These are phyloP conservation scores for Scaptomyza parva DNA, from an alignment of 2,888 invertebrate species.

Conservation along the genomic window DNA sequence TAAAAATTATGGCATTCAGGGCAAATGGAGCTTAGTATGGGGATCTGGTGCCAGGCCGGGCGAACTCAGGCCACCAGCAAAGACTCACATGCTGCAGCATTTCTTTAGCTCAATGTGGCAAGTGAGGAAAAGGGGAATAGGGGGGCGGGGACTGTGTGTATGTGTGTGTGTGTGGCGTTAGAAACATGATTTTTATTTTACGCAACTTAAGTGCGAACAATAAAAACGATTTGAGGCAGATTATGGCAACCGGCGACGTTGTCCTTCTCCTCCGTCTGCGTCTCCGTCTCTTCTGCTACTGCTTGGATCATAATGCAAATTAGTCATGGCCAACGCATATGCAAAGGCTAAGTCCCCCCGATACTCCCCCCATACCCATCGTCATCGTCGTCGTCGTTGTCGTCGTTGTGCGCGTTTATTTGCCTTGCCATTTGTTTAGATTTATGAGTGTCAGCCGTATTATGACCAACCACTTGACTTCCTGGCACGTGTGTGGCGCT, in stretches of 20 bases:
- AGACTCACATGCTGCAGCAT: conserved; percentile 55
- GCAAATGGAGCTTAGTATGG: conserved; percentile 76
- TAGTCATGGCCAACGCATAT: conserved; percentile 78
- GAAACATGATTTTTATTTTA: conserved; percentile 84
- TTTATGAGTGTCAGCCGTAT: conserved; percentile 78
- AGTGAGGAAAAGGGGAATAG: neutral
- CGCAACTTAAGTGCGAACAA: conserved; percentile 84
- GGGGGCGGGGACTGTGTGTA: neutral
- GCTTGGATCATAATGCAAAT: conserved; percentile 76
- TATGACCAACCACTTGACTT: conserved; percentile 80
- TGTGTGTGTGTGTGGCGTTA: conserved; percentile 61
- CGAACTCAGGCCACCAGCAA: conserved; percentile 45
- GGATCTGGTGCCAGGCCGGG: conserved; percentile 24
- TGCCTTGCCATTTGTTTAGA: conserved; percentile 76
- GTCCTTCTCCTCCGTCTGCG: conserved; percentile 28
- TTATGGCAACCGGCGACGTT: conserved; percentile 67
- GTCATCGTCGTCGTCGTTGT: neutral
- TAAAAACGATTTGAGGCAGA: conserved; percentile 81
- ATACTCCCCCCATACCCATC: neutral
- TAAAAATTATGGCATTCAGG: conserved; percentile 78
- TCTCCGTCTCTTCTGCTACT: conserved; percentile 22
- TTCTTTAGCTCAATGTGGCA: conserved; percentile 45
- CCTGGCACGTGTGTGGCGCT: conserved; percentile 70
- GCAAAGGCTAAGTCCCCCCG: conserved; percentile 48
- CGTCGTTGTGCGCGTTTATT: conserved; percentile 41